Evolutionary conservation across 2,888 invertebrate genomes (phyloP).

Genomic region (Acanthacorydalis orientalis): DNA sequence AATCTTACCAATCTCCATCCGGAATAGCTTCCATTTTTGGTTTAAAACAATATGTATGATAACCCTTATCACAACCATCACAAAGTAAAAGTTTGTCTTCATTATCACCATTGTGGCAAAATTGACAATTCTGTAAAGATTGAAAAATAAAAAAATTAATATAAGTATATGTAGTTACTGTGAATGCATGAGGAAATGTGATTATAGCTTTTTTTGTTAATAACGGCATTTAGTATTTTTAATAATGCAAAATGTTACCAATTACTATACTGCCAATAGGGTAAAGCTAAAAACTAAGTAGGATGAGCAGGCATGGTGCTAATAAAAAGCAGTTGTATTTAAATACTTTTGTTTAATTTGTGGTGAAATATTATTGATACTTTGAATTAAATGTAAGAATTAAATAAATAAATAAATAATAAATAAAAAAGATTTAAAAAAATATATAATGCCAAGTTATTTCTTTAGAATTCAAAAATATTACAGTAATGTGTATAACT

Average conservation of each 20-base stretch:
- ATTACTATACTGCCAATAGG: too few species aligned
- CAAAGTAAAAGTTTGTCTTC: conserved; percentile 89
- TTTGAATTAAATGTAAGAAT: not conserved
- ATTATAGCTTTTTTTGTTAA: not conserved
- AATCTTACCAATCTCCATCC: conserved; percentile 84
- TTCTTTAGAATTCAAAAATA: too few species aligned
- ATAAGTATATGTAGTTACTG: not conserved
- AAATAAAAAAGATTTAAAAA: too few species aligned
- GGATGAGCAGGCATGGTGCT: too few species aligned
- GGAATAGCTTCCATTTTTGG: conserved; percentile 93
- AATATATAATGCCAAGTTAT: too few species aligned
- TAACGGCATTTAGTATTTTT: not conserved
- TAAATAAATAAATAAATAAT: not conserved
- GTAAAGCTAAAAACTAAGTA: too few species aligned
- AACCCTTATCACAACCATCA: conserved; percentile 96
- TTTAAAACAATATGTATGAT: conserved; percentile 97
- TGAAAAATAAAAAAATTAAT: conserved; percentile 8
- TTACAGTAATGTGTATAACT: too few species aligned
- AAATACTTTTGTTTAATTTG: too few species aligned
- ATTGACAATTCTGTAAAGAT: conserved; percentile 78
- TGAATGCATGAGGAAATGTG: too few species aligned
- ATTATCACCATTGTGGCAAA: conserved; percentile 90
- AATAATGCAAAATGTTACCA: too few species aligned
- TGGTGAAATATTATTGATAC: too few species aligned
- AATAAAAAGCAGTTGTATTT: too few species aligned